Evolutionary conservation across 1,140 invertebrate species (phyloP), one percentile per base, ranked within the genome.

Genomic region (Rhyzopertha dominica): DNA sequence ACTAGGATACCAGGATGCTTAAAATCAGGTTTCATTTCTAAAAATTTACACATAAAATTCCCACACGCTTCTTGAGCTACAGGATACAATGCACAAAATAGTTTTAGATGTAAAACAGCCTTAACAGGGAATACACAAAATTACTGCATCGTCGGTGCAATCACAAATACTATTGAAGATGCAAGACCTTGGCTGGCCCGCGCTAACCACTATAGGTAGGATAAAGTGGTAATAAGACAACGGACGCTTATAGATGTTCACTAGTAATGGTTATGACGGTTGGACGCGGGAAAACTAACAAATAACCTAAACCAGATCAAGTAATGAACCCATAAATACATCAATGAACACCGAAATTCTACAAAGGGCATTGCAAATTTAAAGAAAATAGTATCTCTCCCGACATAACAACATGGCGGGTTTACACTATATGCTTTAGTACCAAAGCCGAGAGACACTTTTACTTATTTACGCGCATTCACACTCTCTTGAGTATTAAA

Each of bases 391-490:
- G 43, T 48, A 48, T 42, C 45, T 48, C 36, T 26, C 40, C 45
- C 44, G 44, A 40, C 38, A 47, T 53, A 52, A 60, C 62, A 67
- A 66, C 59, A 66, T 67, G 63, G 65, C 65, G 63, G 65, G 61
- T 49, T 53, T 47, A 56, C 58, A 60, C 43, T 56, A 48, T 54
- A 58, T 45, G 47, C 56, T 57, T 49, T 56, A 46, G 46, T 49
- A 52, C 46, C 48, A 59, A 57, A 52, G 50, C 45, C 50, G 50
- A 44, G 26, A 20, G 43, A 47, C 46, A 52, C 38, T 44, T 49
- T 48, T 37, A 44, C 40, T 23, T 34, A 39, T 48, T 19, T 30
- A 25, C 16, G 7, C 9, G 20, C 35, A 28, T 40, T 42, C 31
- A 25, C 26, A 26, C 35, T 23, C 22, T 44, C 30, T 29, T 30